phyloP scores from a whole-genome alignment of 2,797 vertebrate species.

The Rhabdomys pumilio region DNA sequence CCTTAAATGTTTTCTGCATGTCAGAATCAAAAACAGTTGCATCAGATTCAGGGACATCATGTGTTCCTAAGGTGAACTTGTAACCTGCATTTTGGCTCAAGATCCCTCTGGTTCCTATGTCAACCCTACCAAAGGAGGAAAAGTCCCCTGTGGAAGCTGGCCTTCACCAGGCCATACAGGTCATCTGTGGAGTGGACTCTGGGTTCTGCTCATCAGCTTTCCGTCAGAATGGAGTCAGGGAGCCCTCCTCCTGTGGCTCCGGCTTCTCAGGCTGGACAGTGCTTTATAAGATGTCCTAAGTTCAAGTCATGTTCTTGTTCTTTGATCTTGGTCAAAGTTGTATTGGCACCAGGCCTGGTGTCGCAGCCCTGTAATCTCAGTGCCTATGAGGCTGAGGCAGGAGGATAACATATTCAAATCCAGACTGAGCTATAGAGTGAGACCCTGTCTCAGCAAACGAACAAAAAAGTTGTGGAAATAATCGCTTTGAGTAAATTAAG shows the following conservation, averaged over 20 bases:
- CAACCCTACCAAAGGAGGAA: not conserved
- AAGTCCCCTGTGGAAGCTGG: accelerated
- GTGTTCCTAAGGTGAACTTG: not conserved
- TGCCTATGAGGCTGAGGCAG: not conserved
- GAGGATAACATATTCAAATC: not conserved
- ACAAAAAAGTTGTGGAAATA: not conserved
- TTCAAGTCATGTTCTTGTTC: not conserved
- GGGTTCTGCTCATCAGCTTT: accelerated
- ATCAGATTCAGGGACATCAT: accelerated
- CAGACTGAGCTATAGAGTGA: not conserved
- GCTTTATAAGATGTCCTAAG: not conserved
- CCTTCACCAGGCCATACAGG: accelerated
- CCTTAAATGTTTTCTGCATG: accelerated
- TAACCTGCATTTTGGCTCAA: not conserved
- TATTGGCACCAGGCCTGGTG: not conserved
- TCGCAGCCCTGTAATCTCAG: not conserved
- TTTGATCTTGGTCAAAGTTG: not conserved
- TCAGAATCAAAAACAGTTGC: accelerated
- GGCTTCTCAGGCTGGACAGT: accelerated
- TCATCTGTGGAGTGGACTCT: not conserved
- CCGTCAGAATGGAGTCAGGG: accelerated
- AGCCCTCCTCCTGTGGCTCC: no score
- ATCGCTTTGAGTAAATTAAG: not conserved
- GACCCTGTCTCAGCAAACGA: not conserved
- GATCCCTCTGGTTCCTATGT: not conserved